Evolutionary conservation across 2,888 invertebrate genomes (phyloP), one percentile per base, ranked within the genome.

Genomic region (Tricholauxania praeusta): DNA sequence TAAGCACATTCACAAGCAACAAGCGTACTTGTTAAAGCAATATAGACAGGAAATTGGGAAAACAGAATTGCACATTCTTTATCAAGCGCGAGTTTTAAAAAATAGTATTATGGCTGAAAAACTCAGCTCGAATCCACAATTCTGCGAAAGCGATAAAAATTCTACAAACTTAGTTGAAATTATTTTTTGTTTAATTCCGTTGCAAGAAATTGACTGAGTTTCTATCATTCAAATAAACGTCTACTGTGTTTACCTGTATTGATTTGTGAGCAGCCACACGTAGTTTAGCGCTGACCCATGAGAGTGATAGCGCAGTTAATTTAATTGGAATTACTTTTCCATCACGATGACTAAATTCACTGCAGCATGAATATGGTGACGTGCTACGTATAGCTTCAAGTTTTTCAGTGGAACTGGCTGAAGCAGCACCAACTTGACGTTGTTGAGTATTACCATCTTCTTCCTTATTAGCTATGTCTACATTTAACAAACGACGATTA

Each of bases 261-360:
- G 89, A 88, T 77, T 90, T 90, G 1, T 86, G 87, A 1, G 87
- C 88, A 19, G 86, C 88, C 75, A 89, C 90, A 48, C 91, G 89
- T 12, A 89, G 81, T 80, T 89, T 90, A 3, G 91, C 84, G 78
- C 91, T 90, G 47, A 90, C 90, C 91, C 91, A 92, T 17, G 90
- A 88, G 8, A 92, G 78, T 75, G 91, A 89, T 12, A 88, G 86
- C 55, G 89, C 88, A 0, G 90, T 91, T 1, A 89, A 88, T 79
- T 90, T 89, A 14, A 92, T 86, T 0, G 91, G 90, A 12, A 89
- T 79, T 5, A 76, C 66, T 69, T 83, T 83, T 0, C 84, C 85
- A 76, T 86, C 85, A 1, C 84, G 82, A 74, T 86, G 86, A 53
- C 83, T 86, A 28, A 86, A 87, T 77, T 87, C 86, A 72, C 87